Base-by-base conservation (phyloP, 2,888 invertebrate genomes). In the Diarsia dahlii region DNA sequence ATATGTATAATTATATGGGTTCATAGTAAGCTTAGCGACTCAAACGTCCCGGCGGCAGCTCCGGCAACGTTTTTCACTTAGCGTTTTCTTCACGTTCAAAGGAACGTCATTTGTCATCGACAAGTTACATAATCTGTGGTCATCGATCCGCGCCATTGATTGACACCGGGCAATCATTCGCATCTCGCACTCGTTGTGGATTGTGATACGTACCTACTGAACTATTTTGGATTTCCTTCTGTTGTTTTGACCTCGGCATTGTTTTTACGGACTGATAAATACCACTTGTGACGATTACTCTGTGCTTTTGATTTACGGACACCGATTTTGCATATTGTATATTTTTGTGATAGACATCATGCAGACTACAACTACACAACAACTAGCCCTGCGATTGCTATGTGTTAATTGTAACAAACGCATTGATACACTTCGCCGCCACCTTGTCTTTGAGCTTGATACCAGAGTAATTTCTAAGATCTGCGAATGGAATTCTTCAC, bases 291-390 rank as follows among this genome's bases (percentile, higher is more conserved):
- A 71, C 39, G 60, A 71, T 71, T 50, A 52, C 9, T 71, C 23
- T 71, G 63, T 39, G 63, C 71, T 63, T 52, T 50, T 63, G 52
- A 71, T 71, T 71, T 71, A 60, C 28, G 70, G 48, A 70, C 50
- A 62, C 34, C 70, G 70, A 70, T 34, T 50, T 70, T 70, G 60
- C 70, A 20, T 70, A 15, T 70, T 60, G 62, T 34, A 70, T 62
- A 15, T n/a, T n/a, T 68, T 68, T 56, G 50, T 66, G 50, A 34
- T 50, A 66, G 12, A 66, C 23, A 45, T 28, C 20, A 68, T 68
- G 68, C 56, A 45, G 68, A 68, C 56, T n/a, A n/a, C 69, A 28
- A 68, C 56, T n/a, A n/a, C 69, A n/a, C n/a, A n/a, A 28, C 69
- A 69, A 69, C 4, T 18, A 67, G 39, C 69, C 28, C 46, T 69